Percentiles rank a stretch among this genome's conserved stretches.
phyloP scores from a whole-genome alignment of 2,888 invertebrate genomes.

The Branchellion lobata region DNA sequence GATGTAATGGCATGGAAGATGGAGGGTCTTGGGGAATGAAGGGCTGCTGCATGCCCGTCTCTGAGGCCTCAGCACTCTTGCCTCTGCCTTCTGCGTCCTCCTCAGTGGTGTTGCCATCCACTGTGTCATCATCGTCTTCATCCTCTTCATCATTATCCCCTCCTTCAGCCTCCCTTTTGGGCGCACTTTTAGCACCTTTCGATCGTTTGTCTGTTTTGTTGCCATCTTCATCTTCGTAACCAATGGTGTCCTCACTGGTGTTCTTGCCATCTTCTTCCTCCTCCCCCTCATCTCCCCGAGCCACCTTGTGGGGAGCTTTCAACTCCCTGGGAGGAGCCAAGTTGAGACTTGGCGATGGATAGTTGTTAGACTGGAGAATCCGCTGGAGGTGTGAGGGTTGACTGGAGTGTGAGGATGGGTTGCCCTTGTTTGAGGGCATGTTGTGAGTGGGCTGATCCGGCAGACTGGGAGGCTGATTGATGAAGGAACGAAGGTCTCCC shows the following conservation, averaged over 20 bases:
- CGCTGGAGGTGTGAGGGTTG: background rate
- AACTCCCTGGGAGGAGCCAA: background rate
- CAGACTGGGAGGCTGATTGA: background rate
- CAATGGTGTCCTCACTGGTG: background rate
- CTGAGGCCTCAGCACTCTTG: no score
- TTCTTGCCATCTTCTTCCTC: constrained; percentile 6
- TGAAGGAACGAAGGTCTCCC: no score
- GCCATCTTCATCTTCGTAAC: background rate
- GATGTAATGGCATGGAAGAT: no score
- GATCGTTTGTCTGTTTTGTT: no score
- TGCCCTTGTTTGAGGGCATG: no score
- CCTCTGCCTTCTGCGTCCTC: background rate
- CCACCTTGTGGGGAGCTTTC: background rate
- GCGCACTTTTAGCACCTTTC: no score
- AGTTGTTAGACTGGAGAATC: background rate
- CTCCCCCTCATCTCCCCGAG: background rate
- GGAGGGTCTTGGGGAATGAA: no score
- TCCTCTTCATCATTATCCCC: background rate
- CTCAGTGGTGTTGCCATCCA: background rate
- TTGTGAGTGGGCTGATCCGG: background rate
- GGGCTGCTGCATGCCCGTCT: no score
- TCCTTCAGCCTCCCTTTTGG: no score
- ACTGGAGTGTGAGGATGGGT: background rate
- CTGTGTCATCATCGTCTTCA: background rate
- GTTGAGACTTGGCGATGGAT: background rate